Conservation (phyloP, 2,888 invertebrate species). For the Erpobdella octoculata region DNA sequence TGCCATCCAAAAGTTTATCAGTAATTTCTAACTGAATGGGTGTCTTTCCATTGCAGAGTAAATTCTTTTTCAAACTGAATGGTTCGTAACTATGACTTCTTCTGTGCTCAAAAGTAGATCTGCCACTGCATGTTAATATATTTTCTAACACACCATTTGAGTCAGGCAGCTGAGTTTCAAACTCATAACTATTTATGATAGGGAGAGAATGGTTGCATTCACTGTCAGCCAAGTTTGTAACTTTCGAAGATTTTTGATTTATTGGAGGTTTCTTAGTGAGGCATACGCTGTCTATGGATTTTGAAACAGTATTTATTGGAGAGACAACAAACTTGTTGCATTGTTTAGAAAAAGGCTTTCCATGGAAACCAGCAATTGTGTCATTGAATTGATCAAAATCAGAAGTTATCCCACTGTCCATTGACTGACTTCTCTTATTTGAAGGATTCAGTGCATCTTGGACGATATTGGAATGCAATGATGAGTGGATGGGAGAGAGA, state of each 20-base stretch:
- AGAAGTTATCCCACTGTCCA: slow-evolving; percentile 34
- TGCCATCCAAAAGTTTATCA: background rate
- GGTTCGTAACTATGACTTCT: background rate
- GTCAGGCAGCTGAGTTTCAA: background rate
- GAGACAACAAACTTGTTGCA: background rate
- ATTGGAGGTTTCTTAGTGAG: background rate
- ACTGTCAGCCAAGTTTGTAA: background rate
- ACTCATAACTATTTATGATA: background rate
- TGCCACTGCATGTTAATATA: background rate
- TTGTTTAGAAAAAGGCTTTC: background rate
- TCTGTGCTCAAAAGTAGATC: background rate
- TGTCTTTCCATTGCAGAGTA: too few relatives aligned
- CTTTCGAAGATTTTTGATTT: background rate
- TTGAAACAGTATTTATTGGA: background rate
- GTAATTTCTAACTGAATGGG: background rate
- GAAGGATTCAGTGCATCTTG: slow-evolving; percentile 23
- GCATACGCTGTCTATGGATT: background rate
- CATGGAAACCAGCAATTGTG: background rate
- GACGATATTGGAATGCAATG: background rate
- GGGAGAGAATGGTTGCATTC: slow-evolving; percentile 6
- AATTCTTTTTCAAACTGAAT: background rate
- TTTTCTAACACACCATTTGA: too few relatives aligned
- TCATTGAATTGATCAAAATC: slow-evolving; percentile 28
- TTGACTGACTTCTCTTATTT: slow-evolving; percentile 32
- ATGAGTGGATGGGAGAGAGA: slow-evolving; percentile 1